These are phyloP conservation scores for Microplitis mediator DNA, from an alignment of 1,140 invertebrate species.

Conservation along the genomic window DNA sequence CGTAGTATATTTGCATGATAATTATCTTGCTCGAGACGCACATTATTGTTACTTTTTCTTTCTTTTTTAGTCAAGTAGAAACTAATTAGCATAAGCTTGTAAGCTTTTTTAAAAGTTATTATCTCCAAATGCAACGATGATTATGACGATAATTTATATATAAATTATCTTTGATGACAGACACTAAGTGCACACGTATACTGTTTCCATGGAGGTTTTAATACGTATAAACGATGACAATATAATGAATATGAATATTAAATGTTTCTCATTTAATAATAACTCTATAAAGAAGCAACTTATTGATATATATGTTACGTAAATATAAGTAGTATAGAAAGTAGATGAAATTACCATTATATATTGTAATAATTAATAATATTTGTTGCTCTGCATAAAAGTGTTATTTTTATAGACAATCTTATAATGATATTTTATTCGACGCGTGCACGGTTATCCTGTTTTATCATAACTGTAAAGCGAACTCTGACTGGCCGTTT, in stretches of 20 bases:
- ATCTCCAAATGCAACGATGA: constrained; percentile 4
- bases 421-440: constrained; percentile 34
- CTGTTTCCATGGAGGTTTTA: background rate
- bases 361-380: constrained; percentile 25
- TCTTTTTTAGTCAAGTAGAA: background rate
- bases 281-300: constrained; percentile 41
- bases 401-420: constrained; percentile 52
- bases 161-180: background rate
- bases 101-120: background rate
- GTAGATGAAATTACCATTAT: constrained; percentile 25
- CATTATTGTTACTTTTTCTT: constrained; percentile 4
- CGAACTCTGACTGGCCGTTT: too few relatives aligned
- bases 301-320: constrained; percentile 39
- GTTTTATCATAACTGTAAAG: too few relatives aligned
- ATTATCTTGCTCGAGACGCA: constrained; percentile 7
- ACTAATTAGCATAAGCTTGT: background rate
- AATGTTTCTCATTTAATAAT: constrained; percentile 38
- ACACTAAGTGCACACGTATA: background rate
- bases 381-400: constrained; percentile 45
- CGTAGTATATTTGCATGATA: constrained; percentile 3
- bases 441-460: too few relatives aligned
- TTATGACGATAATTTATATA: background rate
- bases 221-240: constrained; percentile 45
- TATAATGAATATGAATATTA: constrained; percentile 42
- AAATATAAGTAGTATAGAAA: background rate